These are phyloP conservation scores for Mustela nigripes DNA, from an alignment of 2,113 vertebrate genomes.

Conservation along the genomic window DNA sequence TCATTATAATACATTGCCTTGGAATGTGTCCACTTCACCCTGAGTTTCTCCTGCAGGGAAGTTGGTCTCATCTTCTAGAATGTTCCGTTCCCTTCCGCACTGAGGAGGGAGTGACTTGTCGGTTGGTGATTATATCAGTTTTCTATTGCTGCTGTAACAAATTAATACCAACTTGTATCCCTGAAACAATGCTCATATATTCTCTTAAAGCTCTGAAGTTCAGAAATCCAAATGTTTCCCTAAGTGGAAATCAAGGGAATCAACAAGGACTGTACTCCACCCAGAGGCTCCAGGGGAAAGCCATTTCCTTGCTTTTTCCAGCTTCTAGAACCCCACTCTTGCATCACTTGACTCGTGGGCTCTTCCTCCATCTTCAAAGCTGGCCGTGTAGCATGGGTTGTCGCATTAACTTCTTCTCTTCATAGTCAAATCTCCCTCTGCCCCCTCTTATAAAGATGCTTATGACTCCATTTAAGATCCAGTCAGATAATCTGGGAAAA, in stretches of 20 bases:
- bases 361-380: neutral
- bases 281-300: neutral
- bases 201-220: neutral
- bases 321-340: neutral
- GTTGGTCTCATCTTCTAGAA: neutral
- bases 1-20: neutral
- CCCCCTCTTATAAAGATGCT: neutral
- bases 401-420: neutral
- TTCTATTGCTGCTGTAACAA: neutral
- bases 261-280: neutral
- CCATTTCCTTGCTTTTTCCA: neutral
- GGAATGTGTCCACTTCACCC: neutral
- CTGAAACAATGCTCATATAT: neutral
- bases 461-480: neutral
- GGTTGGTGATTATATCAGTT: neutral
- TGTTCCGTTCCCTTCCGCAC: neutral
- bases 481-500: neutral
- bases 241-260: neutral
- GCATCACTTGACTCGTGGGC: neutral
- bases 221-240: neutral
- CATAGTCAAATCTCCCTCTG: neutral
- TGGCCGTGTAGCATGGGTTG: neutral
- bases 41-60: neutral
- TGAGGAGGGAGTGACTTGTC: neutral
- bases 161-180: neutral